Evolutionary conservation across 2,113 vertebrate species (phyloP).

Genomic region (Acrocephalus kingi): DNA sequence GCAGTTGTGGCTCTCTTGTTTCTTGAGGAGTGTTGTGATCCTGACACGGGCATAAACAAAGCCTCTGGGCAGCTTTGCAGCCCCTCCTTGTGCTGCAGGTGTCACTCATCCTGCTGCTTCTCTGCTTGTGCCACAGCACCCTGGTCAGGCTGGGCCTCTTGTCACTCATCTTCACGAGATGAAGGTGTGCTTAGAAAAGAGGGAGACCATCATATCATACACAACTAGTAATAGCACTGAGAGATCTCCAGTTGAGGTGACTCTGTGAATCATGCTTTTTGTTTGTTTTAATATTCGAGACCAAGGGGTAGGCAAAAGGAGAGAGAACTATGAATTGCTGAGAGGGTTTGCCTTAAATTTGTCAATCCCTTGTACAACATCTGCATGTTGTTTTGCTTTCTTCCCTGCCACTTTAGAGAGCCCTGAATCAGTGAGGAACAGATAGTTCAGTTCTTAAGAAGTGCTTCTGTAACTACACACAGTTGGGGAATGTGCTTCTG

Average conservation of each 20-base stretch:
- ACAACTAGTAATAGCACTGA: background rate
- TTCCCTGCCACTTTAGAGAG: slow-evolving; percentile 3
- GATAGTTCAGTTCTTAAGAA: slow-evolving; percentile 48
- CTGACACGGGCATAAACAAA: fast-evolving
- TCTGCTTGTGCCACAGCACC: background rate
- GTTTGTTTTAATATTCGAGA: background rate
- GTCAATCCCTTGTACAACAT: slow-evolving; percentile 31
- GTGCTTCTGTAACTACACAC: slow-evolving; percentile 37
- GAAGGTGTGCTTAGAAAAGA: background rate
- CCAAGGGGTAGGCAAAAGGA: background rate
- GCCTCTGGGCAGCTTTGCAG: fast-evolving
- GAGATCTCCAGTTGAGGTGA: background rate
- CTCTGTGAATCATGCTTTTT: background rate
- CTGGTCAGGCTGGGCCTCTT: background rate
- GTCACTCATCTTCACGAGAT: fast-evolving
- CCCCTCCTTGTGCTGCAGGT: background rate
- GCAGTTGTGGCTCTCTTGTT: background rate
- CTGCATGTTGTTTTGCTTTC: slow-evolving; percentile 44
- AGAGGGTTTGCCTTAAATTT: slow-evolving; percentile 36
- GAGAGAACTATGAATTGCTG: background rate
- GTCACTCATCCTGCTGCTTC: background rate
- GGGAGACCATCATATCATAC: background rate
- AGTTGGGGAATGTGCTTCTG: slow-evolving; percentile 63
- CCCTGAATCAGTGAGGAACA: slow-evolving; percentile 1
- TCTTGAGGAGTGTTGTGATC: background rate